Percentiles rank a stretch among this genome's conserved stretches.
Conservation (phyloP, 2,113 vertebrate genomes). For the Actinemys pallida region DNA sequence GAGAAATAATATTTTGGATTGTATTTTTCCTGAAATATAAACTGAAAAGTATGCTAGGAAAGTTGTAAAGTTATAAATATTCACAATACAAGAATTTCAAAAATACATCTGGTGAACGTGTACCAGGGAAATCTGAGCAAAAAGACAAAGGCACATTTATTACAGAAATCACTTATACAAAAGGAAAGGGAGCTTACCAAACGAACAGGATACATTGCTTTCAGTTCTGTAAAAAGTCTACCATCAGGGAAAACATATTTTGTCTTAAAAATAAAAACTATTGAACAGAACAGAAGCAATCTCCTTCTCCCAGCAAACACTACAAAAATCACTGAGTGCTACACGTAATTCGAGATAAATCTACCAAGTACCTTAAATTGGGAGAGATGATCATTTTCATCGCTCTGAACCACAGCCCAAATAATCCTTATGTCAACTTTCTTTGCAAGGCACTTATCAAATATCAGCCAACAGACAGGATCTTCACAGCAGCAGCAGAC, state of each 20-base stretch:
- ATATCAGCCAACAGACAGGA: rapidly evolving
- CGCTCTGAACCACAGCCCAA: background rate
- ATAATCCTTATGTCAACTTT: background rate
- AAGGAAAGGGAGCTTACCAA: background rate
- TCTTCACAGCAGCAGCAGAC: background rate
- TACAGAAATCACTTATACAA: background rate
- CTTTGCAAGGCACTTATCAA: rapidly evolving
- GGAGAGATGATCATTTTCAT: background rate
- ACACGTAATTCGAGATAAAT: background rate
- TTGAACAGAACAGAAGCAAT: background rate
- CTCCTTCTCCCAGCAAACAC: background rate
- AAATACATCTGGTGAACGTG: background rate
- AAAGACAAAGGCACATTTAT: background rate
- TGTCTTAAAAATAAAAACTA: background rate
- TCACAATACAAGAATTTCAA: background rate
- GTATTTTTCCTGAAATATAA: background rate
- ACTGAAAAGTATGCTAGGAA: rapidly evolving
- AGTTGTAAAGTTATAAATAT: background rate
- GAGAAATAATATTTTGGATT: background rate
- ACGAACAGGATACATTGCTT: background rate
- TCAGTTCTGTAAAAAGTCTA: background rate
- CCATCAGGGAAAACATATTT: background rate
- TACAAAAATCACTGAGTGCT: background rate
- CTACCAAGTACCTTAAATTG: background rate
- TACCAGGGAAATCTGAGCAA: background rate